phyloP scores from a whole-genome alignment of 1,140 invertebrate species.

The Daktulosphaira vitifoliae region DNA sequence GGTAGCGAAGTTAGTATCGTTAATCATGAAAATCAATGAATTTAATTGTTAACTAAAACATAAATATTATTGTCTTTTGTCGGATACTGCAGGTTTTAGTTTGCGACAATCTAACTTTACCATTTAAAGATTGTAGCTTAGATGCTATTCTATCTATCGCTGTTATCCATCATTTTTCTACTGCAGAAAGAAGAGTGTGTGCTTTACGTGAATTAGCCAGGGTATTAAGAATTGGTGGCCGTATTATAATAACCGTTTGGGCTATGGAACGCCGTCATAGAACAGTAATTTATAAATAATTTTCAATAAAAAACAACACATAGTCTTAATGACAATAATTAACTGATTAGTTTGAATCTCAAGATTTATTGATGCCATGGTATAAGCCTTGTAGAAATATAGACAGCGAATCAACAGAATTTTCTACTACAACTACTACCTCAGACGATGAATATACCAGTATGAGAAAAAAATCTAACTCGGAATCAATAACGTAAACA shows the following conservation, averaged over 20 bases:
- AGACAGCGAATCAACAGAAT: slow-evolving; percentile 53
- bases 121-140: slow-evolving; percentile 85
- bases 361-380: slow-evolving; percentile 95
- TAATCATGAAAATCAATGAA: too few relatives aligned
- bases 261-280: slow-evolving; percentile 89
- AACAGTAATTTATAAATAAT: slow-evolving; percentile 54
- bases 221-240: slow-evolving; percentile 79
- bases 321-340: too few relatives aligned
- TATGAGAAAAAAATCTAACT: slow-evolving; percentile 47
- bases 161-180: slow-evolving; percentile 91
- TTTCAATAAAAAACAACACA: too few relatives aligned
- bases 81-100: slow-evolving; percentile 58
- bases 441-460: slow-evolving; percentile 51
- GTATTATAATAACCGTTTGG: slow-evolving; percentile 91
- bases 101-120: slow-evolving; percentile 80
- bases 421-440: slow-evolving; percentile 52
- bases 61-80: neutral
- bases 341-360: slow-evolving; percentile 78
- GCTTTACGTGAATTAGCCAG: slow-evolving; percentile 80
- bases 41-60: too few relatives aligned
- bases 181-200: slow-evolving; percentile 74
- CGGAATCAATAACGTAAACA: slow-evolving; percentile 18
- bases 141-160: slow-evolving; percentile 91
- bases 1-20: slow-evolving; percentile 63
- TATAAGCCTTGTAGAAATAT: slow-evolving; percentile 56